Evolutionary conservation across 2,797 vertebrate genomes (phyloP).

Genomic region (Ibycter americanus): DNA sequence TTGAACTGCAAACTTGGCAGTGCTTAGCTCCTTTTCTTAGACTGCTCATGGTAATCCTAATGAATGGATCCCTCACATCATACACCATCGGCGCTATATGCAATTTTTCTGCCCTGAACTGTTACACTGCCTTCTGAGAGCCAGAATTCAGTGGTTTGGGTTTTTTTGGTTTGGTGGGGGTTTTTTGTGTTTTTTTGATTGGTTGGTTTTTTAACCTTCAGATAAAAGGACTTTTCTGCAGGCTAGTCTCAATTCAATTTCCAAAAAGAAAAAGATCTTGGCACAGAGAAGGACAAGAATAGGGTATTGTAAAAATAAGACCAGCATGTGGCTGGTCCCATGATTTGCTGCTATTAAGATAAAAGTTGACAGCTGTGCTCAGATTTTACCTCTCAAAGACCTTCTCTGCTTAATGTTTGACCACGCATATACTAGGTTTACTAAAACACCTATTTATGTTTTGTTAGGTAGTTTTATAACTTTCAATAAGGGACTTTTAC

Average conservation of each 20-base stretch:
- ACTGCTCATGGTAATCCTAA: background rate
- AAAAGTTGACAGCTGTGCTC: background rate
- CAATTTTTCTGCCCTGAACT: background rate
- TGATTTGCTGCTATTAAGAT: background rate
- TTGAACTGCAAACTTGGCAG: background rate
- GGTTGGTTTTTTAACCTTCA: background rate
- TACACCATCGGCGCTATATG: background rate
- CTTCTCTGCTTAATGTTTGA: background rate
- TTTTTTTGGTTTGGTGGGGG: background rate
- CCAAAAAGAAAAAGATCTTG: background rate
- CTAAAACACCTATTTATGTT: background rate
- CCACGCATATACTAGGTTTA: background rate
- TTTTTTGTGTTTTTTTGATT: background rate
- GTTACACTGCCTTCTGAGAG: background rate
- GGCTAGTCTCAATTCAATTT: background rate
- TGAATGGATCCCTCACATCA: background rate
- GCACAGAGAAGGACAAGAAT: background rate
- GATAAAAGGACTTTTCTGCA: background rate
- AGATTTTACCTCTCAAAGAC: background rate
- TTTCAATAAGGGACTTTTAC: background rate
- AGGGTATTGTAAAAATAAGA: background rate
- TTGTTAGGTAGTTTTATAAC: background rate
- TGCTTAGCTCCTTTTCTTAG: background rate
- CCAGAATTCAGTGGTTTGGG: background rate
- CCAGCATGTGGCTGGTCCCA: background rate